Conservation (phyloP, 2,113 vertebrate species). For the Lepus americanus region DNA sequence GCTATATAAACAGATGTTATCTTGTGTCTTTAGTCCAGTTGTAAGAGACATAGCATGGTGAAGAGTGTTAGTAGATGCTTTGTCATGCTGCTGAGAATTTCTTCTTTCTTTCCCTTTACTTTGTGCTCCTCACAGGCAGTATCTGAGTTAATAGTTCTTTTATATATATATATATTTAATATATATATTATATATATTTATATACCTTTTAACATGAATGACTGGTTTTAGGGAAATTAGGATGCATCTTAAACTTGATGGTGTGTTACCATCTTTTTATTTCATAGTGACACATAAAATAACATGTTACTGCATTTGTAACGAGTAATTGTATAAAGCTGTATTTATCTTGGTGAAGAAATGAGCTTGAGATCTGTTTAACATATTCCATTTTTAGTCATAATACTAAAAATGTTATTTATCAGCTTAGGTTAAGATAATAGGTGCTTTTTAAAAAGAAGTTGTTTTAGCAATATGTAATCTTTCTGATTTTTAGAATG, state of each 20-base stretch:
- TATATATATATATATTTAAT: not conserved
- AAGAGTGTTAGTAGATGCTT: constrained; percentile 10
- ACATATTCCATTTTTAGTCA: constrained; percentile 13
- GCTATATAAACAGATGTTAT: too few species aligned
- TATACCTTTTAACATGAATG: not conserved
- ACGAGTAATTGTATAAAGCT: not conserved
- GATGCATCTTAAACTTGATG: constrained; percentile 25
- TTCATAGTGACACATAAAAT: constrained; percentile 14
- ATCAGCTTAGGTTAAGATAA: constrained; percentile 27
- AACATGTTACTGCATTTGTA: not conserved
- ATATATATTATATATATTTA: not conserved
- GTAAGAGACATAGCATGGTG: not conserved
- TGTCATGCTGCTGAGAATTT: not conserved
- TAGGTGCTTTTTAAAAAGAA: not conserved
- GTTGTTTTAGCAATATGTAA: not conserved
- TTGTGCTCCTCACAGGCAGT: not conserved
- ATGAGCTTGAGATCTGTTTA: not conserved
- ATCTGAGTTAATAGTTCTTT: not conserved
- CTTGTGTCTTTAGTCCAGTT: not conserved
- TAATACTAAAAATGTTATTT: constrained; percentile 36
- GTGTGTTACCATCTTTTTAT: not conserved
- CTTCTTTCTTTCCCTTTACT: not conserved
- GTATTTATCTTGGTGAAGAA: constrained; percentile 25
- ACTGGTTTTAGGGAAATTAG: not conserved
- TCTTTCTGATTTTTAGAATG: constrained; percentile 32